These are phyloP conservation scores for Pseudochaenichthys georgianus DNA, from an alignment of 2,797 vertebrate genomes.

Conservation along the genomic window DNA sequence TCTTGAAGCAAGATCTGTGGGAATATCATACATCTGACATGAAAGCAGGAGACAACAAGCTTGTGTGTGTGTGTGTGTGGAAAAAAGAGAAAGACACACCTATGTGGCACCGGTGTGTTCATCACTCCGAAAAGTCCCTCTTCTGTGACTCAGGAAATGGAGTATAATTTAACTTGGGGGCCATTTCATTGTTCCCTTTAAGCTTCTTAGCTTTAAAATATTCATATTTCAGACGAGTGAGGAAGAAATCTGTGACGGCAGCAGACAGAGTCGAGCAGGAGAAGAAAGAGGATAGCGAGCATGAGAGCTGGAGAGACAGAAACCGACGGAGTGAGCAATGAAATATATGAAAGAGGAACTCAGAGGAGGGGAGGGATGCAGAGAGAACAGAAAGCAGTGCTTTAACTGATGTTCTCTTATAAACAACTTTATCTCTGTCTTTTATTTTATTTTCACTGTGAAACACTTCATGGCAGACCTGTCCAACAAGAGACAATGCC, in stretches of 20 bases:
- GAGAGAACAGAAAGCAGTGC: slow-evolving; percentile 51
- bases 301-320: slow-evolving; percentile 51
- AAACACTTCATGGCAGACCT: slow-evolving; percentile 58
- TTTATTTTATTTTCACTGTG: slow-evolving; percentile 55
- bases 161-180: slow-evolving; percentile 86
- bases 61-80: slow-evolving; percentile 37
- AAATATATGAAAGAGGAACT: slow-evolving; percentile 66
- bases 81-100: slow-evolving; percentile 52
- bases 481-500: slow-evolving; percentile 60
- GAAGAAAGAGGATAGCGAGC: slow-evolving; percentile 58
- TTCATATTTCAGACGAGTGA: slow-evolving; percentile 83
- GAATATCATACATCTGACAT: slow-evolving; percentile 43
- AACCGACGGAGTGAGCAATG: slow-evolving; percentile 65
- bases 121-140: slow-evolving; percentile 72
- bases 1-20: slow-evolving; percentile 31
- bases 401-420: slow-evolving; percentile 75
- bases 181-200: slow-evolving; percentile 87
- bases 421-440: slow-evolving; percentile 64
- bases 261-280: slow-evolving; percentile 65
- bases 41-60: slow-evolving; percentile 48
- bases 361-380: slow-evolving; percentile 32
- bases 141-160: slow-evolving; percentile 79
- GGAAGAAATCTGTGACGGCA: slow-evolving; percentile 80
- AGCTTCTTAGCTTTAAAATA: slow-evolving; percentile 89
- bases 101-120: slow-evolving; percentile 57